Evolutionary conservation across 2,888 invertebrate species (phyloP).

Genomic region (Orthosia gothica): DNA sequence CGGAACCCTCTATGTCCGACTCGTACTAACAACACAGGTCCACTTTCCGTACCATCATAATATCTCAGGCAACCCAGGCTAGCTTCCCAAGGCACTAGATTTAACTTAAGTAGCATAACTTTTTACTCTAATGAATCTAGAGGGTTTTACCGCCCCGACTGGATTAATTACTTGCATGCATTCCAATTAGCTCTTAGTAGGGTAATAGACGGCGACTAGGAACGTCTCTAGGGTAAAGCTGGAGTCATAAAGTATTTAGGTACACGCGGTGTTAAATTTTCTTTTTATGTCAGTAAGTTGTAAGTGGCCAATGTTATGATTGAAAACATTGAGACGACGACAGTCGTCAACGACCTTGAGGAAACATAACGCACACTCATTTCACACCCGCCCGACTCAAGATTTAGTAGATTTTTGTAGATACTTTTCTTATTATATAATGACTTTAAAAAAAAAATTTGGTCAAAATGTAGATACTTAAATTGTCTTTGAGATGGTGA

Average conservation of each 20-base stretch:
- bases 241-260: neutral
- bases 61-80: slow-evolving; percentile 6
- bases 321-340: too few species aligned
- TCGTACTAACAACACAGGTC: neutral
- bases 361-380: too few species aligned
- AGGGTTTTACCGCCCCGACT: slow-evolving; percentile 68
- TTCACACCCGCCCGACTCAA: too few species aligned
- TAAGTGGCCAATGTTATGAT: too few species aligned
- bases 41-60: neutral
- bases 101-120: slow-evolving; percentile 68
- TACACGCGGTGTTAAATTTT: neutral
- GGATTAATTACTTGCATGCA: slow-evolving; percentile 71
- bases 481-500: too few species aligned
- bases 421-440: too few species aligned
- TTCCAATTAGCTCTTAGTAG: slow-evolving; percentile 58
- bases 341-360: too few species aligned
- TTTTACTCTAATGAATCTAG: slow-evolving; percentile 72
- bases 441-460: too few species aligned
- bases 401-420: too few species aligned
- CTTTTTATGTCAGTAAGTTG: neutral
- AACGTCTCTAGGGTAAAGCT: slow-evolving; percentile 3
- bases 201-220: slow-evolving; percentile 40
- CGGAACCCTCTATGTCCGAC: too few species aligned
- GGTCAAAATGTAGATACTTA: too few species aligned
- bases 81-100: slow-evolving; percentile 33